phyloP scores from a whole-genome alignment of 2,113 vertebrate genomes.

The Lepisosteus osseus region DNA sequence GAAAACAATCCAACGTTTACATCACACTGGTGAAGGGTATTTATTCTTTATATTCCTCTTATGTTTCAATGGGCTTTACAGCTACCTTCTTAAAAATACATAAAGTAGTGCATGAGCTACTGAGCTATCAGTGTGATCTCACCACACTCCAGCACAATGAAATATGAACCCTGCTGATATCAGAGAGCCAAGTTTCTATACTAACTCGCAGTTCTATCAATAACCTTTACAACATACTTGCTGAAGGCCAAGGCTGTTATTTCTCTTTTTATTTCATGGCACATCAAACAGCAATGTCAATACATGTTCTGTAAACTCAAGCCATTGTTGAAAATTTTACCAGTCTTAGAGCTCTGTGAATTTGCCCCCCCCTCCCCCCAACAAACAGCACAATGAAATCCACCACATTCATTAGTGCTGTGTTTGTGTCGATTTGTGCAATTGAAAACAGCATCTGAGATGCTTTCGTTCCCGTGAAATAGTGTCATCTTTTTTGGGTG shows the following conservation, averaged over 20 bases:
- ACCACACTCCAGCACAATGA: background rate
- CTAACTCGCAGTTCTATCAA: background rate
- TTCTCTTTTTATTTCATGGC: background rate
- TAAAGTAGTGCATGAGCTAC: background rate
- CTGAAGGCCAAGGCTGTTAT: background rate
- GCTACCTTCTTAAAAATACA: background rate
- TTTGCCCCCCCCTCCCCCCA: background rate
- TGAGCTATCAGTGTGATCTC: background rate
- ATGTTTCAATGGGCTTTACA: background rate
- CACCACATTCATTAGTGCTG: too few species aligned
- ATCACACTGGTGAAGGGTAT: too few species aligned
- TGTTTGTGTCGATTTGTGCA: too few species aligned
- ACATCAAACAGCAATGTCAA: background rate
- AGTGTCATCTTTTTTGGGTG: too few species aligned
- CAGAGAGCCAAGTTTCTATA: background rate
- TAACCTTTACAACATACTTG: background rate
- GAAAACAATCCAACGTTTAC: too few species aligned
- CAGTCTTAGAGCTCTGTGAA: background rate
- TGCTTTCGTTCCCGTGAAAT: too few species aligned
- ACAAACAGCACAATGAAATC: too few species aligned
- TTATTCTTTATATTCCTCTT: too few species aligned
- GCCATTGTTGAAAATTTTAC: background rate
- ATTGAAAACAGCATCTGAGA: too few species aligned
- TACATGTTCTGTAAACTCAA: background rate
- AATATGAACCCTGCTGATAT: slow-evolving; percentile 1